Conservation (phyloP, 2,888 invertebrate species). For the Hybos culiciformis region DNA sequence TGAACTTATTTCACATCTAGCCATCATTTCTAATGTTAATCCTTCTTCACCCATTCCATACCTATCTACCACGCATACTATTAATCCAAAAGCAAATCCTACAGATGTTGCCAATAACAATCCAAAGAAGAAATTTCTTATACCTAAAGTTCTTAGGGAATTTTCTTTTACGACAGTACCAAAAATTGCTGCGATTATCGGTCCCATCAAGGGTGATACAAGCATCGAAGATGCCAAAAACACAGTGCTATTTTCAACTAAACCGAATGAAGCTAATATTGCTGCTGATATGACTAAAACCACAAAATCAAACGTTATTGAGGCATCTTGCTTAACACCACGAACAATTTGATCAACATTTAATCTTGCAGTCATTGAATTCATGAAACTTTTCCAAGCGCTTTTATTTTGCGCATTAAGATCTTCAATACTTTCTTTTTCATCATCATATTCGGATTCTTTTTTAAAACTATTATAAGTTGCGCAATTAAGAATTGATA, state of each 20-base stretch:
- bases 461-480: constrained; percentile 28
- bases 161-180: constrained; percentile 55
- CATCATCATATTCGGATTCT: constrained; percentile 13
- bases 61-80: constrained; percentile 42
- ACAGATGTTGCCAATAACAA: constrained; percentile 49
- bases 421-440: constrained; percentile 8
- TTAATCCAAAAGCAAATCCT: constrained; percentile 54
- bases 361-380: constrained; percentile 50
- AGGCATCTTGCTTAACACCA: constrained; percentile 50
- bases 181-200: constrained; percentile 63
- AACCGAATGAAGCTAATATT: constrained; percentile 56
- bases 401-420: constrained; percentile 13
- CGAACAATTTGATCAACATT: constrained; percentile 59
- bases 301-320: constrained; percentile 63
- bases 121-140: constrained; percentile 53
- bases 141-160: constrained; percentile 47
- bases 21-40: constrained; percentile 52
- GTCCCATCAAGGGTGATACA: constrained; percentile 68
- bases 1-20: constrained; percentile 49
- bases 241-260: constrained; percentile 60
- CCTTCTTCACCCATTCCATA: constrained; percentile 46
- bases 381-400: constrained; percentile 49
- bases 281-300: constrained; percentile 57
- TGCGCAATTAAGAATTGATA: constrained; percentile 50
- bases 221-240: constrained; percentile 67